Base-by-base conservation (phyloP, 1,140 invertebrate species). In the Caenorhabditis tropicalis region DNA sequence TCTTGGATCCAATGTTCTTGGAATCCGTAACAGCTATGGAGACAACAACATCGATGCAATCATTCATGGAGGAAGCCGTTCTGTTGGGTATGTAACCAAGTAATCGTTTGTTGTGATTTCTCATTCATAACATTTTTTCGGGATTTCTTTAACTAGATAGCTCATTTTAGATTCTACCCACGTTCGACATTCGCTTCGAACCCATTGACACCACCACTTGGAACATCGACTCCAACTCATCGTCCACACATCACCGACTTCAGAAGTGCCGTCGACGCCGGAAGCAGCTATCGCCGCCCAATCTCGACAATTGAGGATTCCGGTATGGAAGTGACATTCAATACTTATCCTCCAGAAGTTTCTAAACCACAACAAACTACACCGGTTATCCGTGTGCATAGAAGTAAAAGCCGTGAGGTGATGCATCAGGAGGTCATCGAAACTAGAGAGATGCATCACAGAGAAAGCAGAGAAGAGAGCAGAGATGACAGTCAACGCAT, bases 171-270 rank as follows among this genome's bases (percentile, higher is more conserved):
- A 43, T 74, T 74, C 36, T 74, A 74, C 29, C 84, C 84, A 46
- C 84, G 90, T 12, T 85, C 88, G 21, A 91, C 89, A 15, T 91
- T 89, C 79, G 90, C 90, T 51, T 91, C 90, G 12, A 91, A 91
- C 79, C 90, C 90, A 36, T 81, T 91, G 80, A 91, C 90, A 29
- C 90, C 90, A n/a, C 90, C 90, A 31, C 85, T 89, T 33, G 90
- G 89, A 74, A 86, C 87, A n/a, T 91, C 90, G 19, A 91, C 90
- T 10, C 90, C 90, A 27, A 88, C 89, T 80, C 87, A 89, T 33
- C 56, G 84, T 12, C 36, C 53, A 36, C 46, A 51, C 48, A 53
- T 56, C 21, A 79, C 43, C 2, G 83, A 84, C 49, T 84, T 74
- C 83, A 79, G 65, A 74, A 74, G 65, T 15, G 65, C 65, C 36